A percentile compares a stretch with the other conserved stretches of the same genome.
Conservation (phyloP, 2,888 invertebrate genomes). For the Psylliodes chrysocephalus region DNA sequence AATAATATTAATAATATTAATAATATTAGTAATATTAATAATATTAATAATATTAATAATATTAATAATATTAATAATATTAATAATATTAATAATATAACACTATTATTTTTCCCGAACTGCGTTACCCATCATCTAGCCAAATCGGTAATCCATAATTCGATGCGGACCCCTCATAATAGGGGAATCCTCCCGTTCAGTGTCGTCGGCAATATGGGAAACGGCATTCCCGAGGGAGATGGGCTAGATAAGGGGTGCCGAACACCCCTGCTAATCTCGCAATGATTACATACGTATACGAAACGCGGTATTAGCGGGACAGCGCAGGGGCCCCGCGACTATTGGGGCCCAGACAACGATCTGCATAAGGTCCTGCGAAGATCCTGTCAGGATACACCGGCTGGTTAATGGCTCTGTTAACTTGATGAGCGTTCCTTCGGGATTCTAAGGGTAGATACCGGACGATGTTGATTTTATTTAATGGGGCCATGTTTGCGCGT, state of each 20-base stretch:
- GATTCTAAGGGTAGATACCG: too few species aligned
- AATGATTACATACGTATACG: conserved; percentile 64
- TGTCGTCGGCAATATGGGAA: conserved; percentile 46
- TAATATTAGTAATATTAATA: not conserved
- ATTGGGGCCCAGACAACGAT: conserved; percentile 30
- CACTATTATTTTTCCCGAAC: not conserved
- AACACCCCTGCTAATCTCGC: conserved; percentile 63
- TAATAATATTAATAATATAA: not conserved
- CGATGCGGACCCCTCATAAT: conserved; percentile 12
- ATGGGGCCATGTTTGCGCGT: too few species aligned
- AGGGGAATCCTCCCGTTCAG: conserved; percentile 30
- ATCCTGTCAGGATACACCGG: conserved; percentile 44
- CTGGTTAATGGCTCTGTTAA: conserved; percentile 48
- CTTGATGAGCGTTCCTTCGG: conserved; percentile 43
- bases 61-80: too few species aligned
- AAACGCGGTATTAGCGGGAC: conserved; percentile 60
- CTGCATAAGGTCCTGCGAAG: conserved; percentile 45
- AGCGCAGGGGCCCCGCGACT: conserved; percentile 10
- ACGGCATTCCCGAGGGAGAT: conserved; percentile 57
- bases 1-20: not conserved
- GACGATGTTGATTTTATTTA: conserved; percentile 47
- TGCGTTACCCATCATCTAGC: conserved; percentile 24
- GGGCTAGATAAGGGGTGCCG: conserved; percentile 57
- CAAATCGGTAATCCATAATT: conserved; percentile 22
- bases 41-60: not conserved